These are phyloP conservation scores for Addax nasomaculatus DNA, from an alignment of 2,113 vertebrate species.

Conservation along the genomic window DNA sequence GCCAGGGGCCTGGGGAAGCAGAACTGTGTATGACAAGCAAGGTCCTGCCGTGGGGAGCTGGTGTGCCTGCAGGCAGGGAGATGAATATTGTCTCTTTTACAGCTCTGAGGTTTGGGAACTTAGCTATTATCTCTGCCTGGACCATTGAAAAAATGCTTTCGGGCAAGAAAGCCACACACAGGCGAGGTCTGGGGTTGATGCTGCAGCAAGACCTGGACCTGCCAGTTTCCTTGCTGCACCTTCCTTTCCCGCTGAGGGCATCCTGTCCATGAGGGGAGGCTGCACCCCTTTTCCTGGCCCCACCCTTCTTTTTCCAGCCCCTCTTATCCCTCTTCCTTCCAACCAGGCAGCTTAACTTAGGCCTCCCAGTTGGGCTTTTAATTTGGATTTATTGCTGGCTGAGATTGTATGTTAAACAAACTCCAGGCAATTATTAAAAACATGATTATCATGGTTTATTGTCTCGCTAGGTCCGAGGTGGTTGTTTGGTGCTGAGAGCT, in stretches of 20 bases:
- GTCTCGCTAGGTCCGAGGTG: conserved; percentile 22
- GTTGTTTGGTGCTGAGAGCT: not conserved
- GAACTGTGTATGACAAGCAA: not conserved
- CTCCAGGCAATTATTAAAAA: conserved; percentile 70
- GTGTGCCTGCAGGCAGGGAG: not conserved
- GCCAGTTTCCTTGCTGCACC: rapidly evolving
- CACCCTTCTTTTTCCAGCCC: too few species aligned
- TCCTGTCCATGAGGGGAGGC: not conserved
- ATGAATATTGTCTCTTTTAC: too few species aligned
- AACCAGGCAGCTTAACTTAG: conserved; percentile 48
- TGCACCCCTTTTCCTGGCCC: not conserved
- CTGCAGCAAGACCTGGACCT: not conserved
- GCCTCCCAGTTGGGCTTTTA: conserved; percentile 69
- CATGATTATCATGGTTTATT: conserved; percentile 46
- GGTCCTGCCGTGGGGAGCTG: not conserved
- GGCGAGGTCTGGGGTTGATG: not conserved
- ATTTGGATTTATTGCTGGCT: conserved; percentile 70
- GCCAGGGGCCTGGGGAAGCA: not conserved
- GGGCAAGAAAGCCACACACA: not conserved
- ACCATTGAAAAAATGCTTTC: not conserved
- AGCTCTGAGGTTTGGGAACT: not conserved
- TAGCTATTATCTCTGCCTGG: not conserved
- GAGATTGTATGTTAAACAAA: conserved; percentile 70
- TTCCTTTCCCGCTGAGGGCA: not conserved
- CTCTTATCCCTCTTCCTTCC: not conserved